Evolutionary conservation across 2,888 invertebrate species (phyloP), one percentile per base, ranked within the genome.

Genomic region (Metellina segmentata): DNA sequence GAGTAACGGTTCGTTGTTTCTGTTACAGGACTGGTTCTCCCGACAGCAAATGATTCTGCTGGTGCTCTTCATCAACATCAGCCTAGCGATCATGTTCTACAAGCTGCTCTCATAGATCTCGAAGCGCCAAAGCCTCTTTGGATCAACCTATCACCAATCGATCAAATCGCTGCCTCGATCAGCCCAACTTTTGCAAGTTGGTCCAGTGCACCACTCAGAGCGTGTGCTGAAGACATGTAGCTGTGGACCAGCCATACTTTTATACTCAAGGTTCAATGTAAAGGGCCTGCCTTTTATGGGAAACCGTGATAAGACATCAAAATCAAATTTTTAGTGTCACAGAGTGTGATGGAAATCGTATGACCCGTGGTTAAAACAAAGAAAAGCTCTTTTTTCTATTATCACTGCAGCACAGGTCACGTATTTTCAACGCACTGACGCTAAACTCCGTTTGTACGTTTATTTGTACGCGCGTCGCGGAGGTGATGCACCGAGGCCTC

Each of bases 71-170:
- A 97, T 98, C 96, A 98, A 98, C 96, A 97, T 98, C 96, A 97
- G 98, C 94, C 96, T 98, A 96, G 98, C 98, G 95, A 97, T 98
- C 96, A 97, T 98, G 97, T 98, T 98, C 96, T 97, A 98, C 96
- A 98, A 98, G 96, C 96, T 98, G 20, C 90, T 93, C 20, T 90
- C 93, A 49, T 93, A 92, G 81, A 69, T 49, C 52, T 51, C 81
- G 70, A 81, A 52, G 19, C 69, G 61, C 16, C 52, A 34, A 52
- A 49, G 75, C 48, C 51, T 72, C 75, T n/a, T 77, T 34, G 34
- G 52, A 51, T 71, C 85, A 20, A 53, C 34, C 61, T n/a, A 61
- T 51, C 78, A 34, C 34, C 34, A 34, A 81, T 85, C 90, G 90
- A 90, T 85, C 90, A 90, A 90, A 85, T 74, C 16, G 61, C 61